These are phyloP conservation scores for Pseudomyrmex pallidus DNA, from an alignment of 1,140 invertebrate species.

Conservation along the genomic window DNA sequence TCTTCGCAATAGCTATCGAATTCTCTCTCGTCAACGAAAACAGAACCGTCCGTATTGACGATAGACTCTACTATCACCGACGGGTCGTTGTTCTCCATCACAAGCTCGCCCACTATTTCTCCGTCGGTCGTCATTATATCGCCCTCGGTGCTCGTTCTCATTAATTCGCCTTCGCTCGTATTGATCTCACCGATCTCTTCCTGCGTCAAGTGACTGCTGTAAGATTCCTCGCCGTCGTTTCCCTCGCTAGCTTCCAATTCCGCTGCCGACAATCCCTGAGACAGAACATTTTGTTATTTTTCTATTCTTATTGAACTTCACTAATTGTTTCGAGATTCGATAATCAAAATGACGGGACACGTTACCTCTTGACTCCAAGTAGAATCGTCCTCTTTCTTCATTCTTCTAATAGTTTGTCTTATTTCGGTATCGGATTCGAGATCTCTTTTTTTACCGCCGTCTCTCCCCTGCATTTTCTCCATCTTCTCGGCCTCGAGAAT, in stretches of 20 bases:
- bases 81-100: constrained; percentile 81
- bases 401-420: constrained; percentile 80
- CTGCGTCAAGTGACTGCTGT: constrained; percentile 76
- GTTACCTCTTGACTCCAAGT: constrained; percentile 81
- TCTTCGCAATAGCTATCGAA: constrained; percentile 80
- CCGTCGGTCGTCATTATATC: constrained; percentile 78
- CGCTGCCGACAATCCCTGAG: constrained; percentile 74
- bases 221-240: constrained; percentile 81
- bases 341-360: constrained; percentile 8
- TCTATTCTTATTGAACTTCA: no score
- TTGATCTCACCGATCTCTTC: constrained; percentile 80
- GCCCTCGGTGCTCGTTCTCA: constrained; percentile 71
- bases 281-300: constrained; percentile 29
- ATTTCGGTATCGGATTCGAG: constrained; percentile 85
- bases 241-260: constrained; percentile 79
- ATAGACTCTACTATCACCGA: constrained; percentile 83
- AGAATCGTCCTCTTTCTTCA: constrained; percentile 81
- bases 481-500: constrained; percentile 84
- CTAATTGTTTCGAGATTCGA: no score
- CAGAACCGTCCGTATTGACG: constrained; percentile 80
- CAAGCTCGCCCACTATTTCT: constrained; percentile 81
- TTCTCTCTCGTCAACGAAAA: constrained; percentile 81
- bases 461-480: constrained; percentile 81
- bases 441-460: constrained; percentile 79
- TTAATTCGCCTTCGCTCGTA: constrained; percentile 74